Base-by-base conservation (phyloP, 2,797 vertebrate species). In the Sebastolobus altivelis region DNA sequence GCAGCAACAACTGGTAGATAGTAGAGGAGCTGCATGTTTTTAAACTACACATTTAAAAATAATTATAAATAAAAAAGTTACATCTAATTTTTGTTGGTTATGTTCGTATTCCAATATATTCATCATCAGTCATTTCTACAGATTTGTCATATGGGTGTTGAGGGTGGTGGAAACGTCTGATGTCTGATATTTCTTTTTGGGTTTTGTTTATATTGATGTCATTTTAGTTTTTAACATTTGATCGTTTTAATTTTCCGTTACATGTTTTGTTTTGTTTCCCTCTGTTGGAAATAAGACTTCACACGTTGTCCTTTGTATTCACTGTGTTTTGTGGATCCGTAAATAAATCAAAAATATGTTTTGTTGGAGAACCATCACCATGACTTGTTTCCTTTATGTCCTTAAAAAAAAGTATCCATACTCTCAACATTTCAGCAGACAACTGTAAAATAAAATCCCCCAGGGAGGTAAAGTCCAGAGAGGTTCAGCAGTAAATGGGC, bases 401-500 rank as follows among this genome's bases (percentile, higher is more conserved):
- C 58, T 49, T 77, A 40, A 25, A 67, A 66, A 72, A 61, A 61
- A 27, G n/a, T 31, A 33, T 61, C 16, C 8, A 65, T 6, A 8
- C 33, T 16, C 31, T 66, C 54, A 61, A 27, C 9, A 18, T 29
- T 29, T 54, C 9, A 22, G n/a, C 18, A 71, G 54, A 25, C 6
- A 56, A 52, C 3, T 4, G 7, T 16, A 37, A 56, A 59, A 65
- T 37, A 49, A 60, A 69, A 49, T 1, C 14, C 2, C 8, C 4
- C 3, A 1, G 2, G 11, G 25, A 33, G 25, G 9, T 35, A 18
- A 29, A 61, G 56, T 59, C 38, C 18, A 59, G 3, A 65, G 25
- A 77, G 38, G 14, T 38, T 94, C 86, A 93, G 86, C 86, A 88
- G 77, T 80, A 87, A 43, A 93, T 60, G 3, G 93, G 85, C 20